Base-by-base conservation (phyloP, 2,113 vertebrate genomes). In the Entomyzon cyanotis region DNA sequence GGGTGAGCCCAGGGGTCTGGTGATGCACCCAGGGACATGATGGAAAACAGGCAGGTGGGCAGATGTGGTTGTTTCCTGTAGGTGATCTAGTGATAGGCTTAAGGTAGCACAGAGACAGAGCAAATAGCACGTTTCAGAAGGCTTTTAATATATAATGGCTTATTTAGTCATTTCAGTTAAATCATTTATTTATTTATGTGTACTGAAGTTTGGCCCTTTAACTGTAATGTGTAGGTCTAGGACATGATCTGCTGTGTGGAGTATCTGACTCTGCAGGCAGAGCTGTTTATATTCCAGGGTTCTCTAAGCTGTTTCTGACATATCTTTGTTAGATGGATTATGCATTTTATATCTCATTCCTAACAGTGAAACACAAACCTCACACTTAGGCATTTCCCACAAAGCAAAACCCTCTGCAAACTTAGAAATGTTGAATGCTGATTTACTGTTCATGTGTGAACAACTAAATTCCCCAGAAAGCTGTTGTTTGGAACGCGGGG, bases 371-470 rank as follows among this genome's bases (percentile, higher is more conserved):
- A 94, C 79, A 84, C 59, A 93, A 95, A 82, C 93, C 77, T 86
- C 30, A 14, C 46, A 85, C 65, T 89, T 87, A 89, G 74, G 74
- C 89, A 90, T 97, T 96, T 95, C 94, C 83, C 94, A 95, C 64
- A 94, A 92, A 96, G 75, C 62, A 67, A 73, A 89, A 89, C 28
- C 49, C 58, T 67, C 60, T 80, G 65, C 52, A 80, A 28, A 28
- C 75, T 92, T 50, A 42, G 69, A 71, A 91, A 53, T 24, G 58
- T 71, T 39, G 75, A 84, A 64, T 4, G 64, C 68, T 87, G 94
- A 97, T 97, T 94, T 94, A 94, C 56, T 60, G 89, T 74, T 95
- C 65, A 39, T 84, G 87, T 97, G 95, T 62, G 90, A 97, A 95
- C 80, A 94, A 89, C 93, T 93, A 81, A 90, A 77, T 91, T 60